phyloP scores from a whole-genome alignment of 2,113 vertebrate genomes.

The Paratilapia polleni region DNA sequence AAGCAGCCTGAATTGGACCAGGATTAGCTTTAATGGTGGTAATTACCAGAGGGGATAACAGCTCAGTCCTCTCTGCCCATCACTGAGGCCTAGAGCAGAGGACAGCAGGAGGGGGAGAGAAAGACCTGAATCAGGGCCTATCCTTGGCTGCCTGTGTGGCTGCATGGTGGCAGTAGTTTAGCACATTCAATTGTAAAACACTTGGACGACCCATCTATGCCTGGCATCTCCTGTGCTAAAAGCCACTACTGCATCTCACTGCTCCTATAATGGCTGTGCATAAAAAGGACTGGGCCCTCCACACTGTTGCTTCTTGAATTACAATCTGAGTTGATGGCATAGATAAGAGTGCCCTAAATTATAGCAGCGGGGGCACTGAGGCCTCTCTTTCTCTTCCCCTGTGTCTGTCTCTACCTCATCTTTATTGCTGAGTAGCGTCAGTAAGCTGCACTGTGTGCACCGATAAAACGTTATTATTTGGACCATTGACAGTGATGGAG shows the following conservation, averaged over 20 bases:
- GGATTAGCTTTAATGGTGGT: conserved; percentile 82
- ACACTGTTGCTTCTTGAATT: conserved; percentile 84
- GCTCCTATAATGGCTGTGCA: conserved; percentile 78
- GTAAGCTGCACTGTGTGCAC: conserved; percentile 58
- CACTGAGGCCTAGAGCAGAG: conserved; percentile 74
- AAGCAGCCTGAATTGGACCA: conserved; percentile 80
- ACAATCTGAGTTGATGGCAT: conserved; percentile 81
- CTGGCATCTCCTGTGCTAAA: conserved; percentile 82
- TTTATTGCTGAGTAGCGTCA: conserved; percentile 63
- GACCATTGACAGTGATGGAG: conserved; percentile 66
- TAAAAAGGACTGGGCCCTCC: conserved; percentile 75
- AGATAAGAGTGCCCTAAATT: conserved; percentile 81
- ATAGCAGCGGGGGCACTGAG: conserved; percentile 70
- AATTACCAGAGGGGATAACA: conserved; percentile 80
- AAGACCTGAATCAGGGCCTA: conserved; percentile 77
- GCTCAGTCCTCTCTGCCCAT: conserved; percentile 81
- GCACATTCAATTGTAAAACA: conserved; percentile 87
- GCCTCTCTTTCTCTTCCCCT: conserved; percentile 49
- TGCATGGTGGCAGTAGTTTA: conserved; percentile 71
- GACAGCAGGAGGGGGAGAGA: conserved; percentile 66
- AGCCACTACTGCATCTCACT: conserved; percentile 79
- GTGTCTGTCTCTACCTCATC: conserved; percentile 54
- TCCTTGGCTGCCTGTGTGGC: conserved; percentile 76
- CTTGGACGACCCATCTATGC: conserved; percentile 81
- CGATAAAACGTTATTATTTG: conserved; percentile 79